Evolutionary conservation across 2,888 invertebrate species (phyloP), one percentile per base, ranked within the genome.

Genomic region (Tachystola acroxantha): DNA sequence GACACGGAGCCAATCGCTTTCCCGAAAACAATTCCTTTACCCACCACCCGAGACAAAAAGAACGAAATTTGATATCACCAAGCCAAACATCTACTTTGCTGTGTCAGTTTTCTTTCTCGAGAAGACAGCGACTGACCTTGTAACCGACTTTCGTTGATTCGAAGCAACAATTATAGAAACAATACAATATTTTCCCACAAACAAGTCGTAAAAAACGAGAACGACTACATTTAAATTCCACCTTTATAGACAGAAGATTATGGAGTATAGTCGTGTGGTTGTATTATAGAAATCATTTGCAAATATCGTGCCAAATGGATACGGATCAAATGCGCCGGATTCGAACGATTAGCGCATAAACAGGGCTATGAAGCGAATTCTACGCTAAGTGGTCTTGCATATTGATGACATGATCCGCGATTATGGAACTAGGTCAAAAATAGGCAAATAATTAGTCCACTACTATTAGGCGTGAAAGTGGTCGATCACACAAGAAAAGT

Each of bases 61-160:
- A 46, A 38, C 40, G 46, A 36, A 53, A 58, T 56, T 50, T 43
- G 48, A 59, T 59, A 63, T 45, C 43, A 37, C 46, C 45, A 52
- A 58, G 6, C 16, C 16, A 16, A 16, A 63, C 50, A 59, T 56
- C 55, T 52, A 52, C 47, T 40, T 37, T 39, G 37, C 11, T 43
- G 39, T 42, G 46, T 56, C 57, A 54, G 48, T 45, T 53, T 59
- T 58, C 57, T 46, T 50, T 50, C 46, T 42, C 46, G 34, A 48
- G 42, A 51, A 43, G 47, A 54, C 50, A 52, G 36, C 43, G 53
- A 16, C 50, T 61, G 68, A 68, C 71, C 75, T 66, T 66, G 57
- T 70, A 58, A 43, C 62, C 69, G 50, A 73, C 64, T 71, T 75
- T 72, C 58, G 51, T 52, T 53, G 44, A 47, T 48, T 48, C 60